Conservation (phyloP, 2,113 vertebrate genomes). For the Eurystomus gularis region DNA sequence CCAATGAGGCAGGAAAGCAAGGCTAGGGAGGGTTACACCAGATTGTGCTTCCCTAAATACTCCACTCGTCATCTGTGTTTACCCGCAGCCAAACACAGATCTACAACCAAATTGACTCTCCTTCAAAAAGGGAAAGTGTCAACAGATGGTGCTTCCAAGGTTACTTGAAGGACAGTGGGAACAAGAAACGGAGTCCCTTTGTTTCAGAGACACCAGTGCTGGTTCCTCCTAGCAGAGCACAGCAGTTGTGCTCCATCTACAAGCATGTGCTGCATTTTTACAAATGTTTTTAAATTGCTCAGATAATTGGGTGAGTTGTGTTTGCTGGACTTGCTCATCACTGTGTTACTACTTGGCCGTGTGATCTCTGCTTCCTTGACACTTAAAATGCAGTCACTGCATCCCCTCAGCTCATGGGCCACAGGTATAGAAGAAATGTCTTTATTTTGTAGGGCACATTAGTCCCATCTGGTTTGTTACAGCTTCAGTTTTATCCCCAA, state of each 20-base stretch:
- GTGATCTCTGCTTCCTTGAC: not conserved
- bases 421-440: not conserved
- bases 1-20: not conserved
- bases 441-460: not conserved
- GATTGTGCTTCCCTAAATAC: not conserved
- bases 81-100: not conserved
- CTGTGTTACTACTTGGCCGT: not conserved
- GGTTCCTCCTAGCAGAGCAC: not conserved
- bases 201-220: not conserved
- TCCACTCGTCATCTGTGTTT: not conserved
- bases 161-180: not conserved
- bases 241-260: not conserved
- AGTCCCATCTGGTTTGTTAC: not conserved
- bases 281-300: not conserved
- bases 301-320: not conserved
- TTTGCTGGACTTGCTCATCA: not conserved
- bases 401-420: not conserved
- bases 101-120: not conserved
- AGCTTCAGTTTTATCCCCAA: not conserved
- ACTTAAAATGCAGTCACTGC: not conserved
- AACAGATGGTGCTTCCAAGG: not conserved
- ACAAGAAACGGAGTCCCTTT: not conserved
- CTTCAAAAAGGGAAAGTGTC: not conserved
- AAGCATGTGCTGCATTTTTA: not conserved
- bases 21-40: not conserved